phyloP scores from a whole-genome alignment of 2,113 vertebrate species.

The Aphyosemion australe region DNA sequence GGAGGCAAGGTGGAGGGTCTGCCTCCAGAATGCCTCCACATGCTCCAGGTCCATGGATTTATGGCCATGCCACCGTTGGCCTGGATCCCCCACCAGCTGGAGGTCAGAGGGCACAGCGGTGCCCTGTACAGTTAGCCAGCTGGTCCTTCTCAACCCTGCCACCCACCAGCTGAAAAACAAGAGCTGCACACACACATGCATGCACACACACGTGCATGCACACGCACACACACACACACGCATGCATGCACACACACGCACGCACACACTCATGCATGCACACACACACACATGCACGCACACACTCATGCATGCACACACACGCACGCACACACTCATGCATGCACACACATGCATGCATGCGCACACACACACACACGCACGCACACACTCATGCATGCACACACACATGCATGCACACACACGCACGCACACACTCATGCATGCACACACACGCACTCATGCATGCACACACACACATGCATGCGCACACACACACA shows the following conservation, averaged over 20 bases:
- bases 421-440: not conserved
- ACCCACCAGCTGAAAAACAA: slow-evolving; percentile 51
- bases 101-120: slow-evolving; percentile 52
- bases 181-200: not conserved
- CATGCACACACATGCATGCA: no score
- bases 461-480: slow-evolving; percentile 7
- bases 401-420: no score
- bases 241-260: no score
- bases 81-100: slow-evolving; percentile 53
- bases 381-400: no score
- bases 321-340: no score
- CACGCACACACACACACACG: no score
- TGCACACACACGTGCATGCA: no score
- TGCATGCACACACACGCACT: slow-evolving; percentile 14
- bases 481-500: slow-evolving; percentile 12
- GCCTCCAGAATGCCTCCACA: slow-evolving; percentile 72
- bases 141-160: slow-evolving; percentile 61
- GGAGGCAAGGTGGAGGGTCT: slow-evolving; percentile 59
- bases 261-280: no score
- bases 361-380: no score
- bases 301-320: no score
- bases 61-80: slow-evolving; percentile 56
- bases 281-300: no score
- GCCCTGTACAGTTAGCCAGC: slow-evolving; percentile 69
- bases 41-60: slow-evolving; percentile 72